Conservation (phyloP, 2,797 vertebrate species). For the Poliocrania exsul region DNA sequence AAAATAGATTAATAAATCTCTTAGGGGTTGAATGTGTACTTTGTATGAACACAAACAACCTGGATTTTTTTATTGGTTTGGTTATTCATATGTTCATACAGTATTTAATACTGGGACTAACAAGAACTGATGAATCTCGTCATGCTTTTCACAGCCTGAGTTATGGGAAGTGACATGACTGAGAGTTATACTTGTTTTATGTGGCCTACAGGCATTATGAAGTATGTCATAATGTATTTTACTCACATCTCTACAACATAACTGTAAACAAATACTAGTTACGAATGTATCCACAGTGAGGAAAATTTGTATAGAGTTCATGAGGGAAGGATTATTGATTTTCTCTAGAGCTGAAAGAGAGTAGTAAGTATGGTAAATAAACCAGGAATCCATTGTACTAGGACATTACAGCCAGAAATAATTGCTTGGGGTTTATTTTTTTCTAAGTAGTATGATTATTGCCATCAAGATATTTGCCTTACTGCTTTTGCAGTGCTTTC, state of each 20-base stretch:
- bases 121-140: not conserved
- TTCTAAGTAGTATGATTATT: not conserved
- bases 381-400: not conserved
- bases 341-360: not conserved
- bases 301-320: not conserved
- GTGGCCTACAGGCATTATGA: not conserved
- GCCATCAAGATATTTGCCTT: not conserved
- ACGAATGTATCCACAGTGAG: not conserved
- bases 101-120: not conserved
- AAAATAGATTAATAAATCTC: not conserved
- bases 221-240: not conserved
- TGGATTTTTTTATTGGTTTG: not conserved
- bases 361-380: not conserved
- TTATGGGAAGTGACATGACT: not conserved
- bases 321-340: not conserved
- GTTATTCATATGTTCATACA: not conserved
- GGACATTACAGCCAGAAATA: not conserved
- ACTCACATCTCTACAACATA: not conserved
- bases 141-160: not conserved
- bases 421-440: not conserved
- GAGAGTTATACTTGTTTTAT: not conserved
- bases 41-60: not conserved
- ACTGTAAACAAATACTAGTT: slow-evolving; percentile 15
- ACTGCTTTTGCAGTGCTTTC: not conserved
- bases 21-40: not conserved